phyloP scores from a whole-genome alignment of 2,888 invertebrate species.

The Anagyrus pseudococci region DNA sequence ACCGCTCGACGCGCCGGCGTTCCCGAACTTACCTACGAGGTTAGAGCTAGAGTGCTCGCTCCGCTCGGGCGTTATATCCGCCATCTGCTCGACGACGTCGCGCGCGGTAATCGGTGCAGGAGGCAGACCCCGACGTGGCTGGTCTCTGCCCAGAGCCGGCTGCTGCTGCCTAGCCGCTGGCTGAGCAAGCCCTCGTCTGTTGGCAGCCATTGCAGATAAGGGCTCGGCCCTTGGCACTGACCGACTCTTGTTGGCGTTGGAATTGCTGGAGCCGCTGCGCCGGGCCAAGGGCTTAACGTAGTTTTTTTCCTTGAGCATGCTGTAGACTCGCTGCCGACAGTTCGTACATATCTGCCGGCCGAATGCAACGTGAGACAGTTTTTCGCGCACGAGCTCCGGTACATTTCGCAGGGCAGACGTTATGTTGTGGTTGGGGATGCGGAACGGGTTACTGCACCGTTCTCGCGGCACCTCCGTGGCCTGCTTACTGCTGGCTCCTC shows the following conservation, averaged over 20 bases:
- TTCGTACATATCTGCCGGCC: slow-evolving; percentile 7
- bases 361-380: slow-evolving; percentile 28
- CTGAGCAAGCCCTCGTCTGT: not conserved
- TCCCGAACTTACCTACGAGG: too few relatives aligned
- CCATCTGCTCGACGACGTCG: not conserved
- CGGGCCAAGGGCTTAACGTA: slow-evolving; percentile 22
- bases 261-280: not conserved
- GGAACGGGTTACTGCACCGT: slow-evolving; percentile 31
- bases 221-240: not conserved
- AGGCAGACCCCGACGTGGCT: not conserved
- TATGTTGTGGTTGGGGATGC: slow-evolving; percentile 19
- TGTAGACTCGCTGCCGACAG: slow-evolving; percentile 30
- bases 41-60: not conserved
- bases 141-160: not conserved
- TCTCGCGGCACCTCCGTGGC: not conserved
- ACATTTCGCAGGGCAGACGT: slow-evolving; percentile 12
- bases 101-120: not conserved
- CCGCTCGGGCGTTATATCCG: not conserved
- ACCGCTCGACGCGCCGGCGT: too few relatives aligned
- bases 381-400: slow-evolving; percentile 20
- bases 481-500: not conserved
- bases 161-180: too few relatives aligned
- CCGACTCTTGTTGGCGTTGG: not conserved
- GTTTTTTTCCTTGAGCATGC: slow-evolving; percentile 29
- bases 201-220: not conserved